Evolutionary conservation across 2,797 vertebrate genomes (phyloP).

Genomic region (Aplochiton taeniatus): DNA sequence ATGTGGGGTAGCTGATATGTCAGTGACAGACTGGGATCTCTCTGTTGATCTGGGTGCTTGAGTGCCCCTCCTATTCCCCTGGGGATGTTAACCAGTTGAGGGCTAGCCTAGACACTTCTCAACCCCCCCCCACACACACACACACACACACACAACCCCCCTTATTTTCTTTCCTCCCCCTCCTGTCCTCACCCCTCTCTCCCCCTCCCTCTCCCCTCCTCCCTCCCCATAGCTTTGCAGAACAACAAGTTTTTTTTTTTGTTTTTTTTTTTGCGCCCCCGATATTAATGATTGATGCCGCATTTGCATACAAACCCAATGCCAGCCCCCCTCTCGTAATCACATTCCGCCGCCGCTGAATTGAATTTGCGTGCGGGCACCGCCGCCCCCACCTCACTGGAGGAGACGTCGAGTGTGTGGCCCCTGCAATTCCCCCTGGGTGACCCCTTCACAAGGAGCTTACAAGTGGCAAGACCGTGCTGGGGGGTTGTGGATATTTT

Average conservation of each 20-base stretch:
- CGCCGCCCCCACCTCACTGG: slow-evolving; percentile 52
- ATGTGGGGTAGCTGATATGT: too few species aligned
- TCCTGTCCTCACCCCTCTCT: slow-evolving; percentile 51
- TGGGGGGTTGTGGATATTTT: slow-evolving; percentile 34
- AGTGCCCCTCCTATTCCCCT: too few species aligned
- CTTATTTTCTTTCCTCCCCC: slow-evolving; percentile 43
- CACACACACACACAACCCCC: too few species aligned
- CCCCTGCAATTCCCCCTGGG: slow-evolving; percentile 49
- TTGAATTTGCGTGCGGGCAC: slow-evolving; percentile 72
- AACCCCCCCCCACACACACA: slow-evolving; percentile 7
- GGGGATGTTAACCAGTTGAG: too few species aligned
- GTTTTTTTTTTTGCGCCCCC: not conserved
- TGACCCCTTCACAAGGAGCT: slow-evolving; percentile 51
- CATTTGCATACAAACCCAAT: slow-evolving; percentile 84
- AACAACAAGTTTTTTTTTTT: too few species aligned
- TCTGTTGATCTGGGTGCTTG: too few species aligned
- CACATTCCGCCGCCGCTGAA: slow-evolving; percentile 77
- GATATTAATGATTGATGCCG: slow-evolving; percentile 81
- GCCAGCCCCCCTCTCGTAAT: slow-evolving; percentile 81
- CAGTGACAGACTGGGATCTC: too few species aligned
- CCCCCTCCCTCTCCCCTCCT: not conserved
- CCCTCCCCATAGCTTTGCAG: not conserved
- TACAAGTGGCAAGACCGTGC: slow-evolving; percentile 61
- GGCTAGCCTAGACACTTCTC: slow-evolving; percentile 23
- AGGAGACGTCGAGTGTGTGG: slow-evolving; percentile 54